Percentiles rank a stretch among this genome's conserved stretches.
Evolutionary conservation across 1,140 invertebrate genomes (phyloP).

Genomic region (Helicoverpa zea): DNA sequence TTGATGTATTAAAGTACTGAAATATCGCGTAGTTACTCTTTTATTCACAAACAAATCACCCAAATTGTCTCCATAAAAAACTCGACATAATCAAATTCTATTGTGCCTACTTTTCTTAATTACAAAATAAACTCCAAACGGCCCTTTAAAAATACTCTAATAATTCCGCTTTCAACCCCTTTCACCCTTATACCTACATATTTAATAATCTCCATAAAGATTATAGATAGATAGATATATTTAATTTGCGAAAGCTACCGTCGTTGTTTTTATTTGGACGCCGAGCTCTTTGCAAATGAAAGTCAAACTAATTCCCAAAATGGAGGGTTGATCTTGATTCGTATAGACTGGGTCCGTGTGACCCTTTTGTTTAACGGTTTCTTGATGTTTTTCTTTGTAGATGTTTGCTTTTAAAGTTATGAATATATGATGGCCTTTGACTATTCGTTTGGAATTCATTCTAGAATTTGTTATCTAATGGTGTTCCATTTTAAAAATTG

Average conservation of each 20-base stretch:
- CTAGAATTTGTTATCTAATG: too few relatives aligned
- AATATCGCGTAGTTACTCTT: too few relatives aligned
- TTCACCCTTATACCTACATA: conserved; percentile 22
- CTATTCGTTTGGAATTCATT: too few relatives aligned
- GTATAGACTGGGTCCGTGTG: neutral
- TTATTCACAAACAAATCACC: too few relatives aligned
- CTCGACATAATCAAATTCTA: neutral
- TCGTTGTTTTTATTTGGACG: conserved; percentile 48
- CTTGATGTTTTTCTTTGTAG: neutral
- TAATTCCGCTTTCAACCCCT: conserved; percentile 25
- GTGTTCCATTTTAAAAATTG: too few relatives aligned
- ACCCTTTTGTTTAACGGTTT: neutral
- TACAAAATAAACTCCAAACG: conserved; percentile 17
- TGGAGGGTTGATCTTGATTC: conserved; percentile 55
- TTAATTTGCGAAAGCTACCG: conserved; percentile 43
- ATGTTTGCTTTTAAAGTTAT: too few relatives aligned
- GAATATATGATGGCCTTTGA: too few relatives aligned
- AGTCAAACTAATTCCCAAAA: conserved; percentile 78
- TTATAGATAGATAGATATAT: too few relatives aligned
- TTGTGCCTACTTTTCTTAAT: neutral
- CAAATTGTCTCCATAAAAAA: neutral
- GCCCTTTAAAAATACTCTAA: conserved; percentile 25
- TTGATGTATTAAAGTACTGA: neutral
- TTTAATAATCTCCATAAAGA: conserved; percentile 64
- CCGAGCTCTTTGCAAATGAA: conserved; percentile 66